Base-by-base conservation (phyloP, 2,113 vertebrate genomes). In the Nicator chloris region DNA sequence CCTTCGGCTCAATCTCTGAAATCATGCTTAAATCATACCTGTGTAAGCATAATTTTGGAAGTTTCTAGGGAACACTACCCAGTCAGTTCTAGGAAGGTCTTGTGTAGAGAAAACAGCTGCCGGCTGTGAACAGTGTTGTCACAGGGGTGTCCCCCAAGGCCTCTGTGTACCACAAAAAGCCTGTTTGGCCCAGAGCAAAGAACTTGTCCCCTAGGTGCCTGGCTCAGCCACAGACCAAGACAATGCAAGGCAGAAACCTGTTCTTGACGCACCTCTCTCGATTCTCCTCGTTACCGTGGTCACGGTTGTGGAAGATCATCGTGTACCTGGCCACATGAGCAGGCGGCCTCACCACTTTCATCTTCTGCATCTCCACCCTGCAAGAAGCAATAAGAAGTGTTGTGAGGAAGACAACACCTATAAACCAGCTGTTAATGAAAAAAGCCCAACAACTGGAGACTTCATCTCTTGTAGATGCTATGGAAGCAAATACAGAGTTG, bases 231-330 rank as follows among this genome's bases (percentile, higher is more conserved):
- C 24, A 20, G 10, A 15, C 27, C 20, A 56, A 64, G 28, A 22
- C 22, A 27, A 7, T 5, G 6, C 3, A 4, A 75, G 56, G 28
- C 7, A 14, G 24, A 68, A 70, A 3, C 4, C 39, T 18, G 11
- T 27, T 28, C 31, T 31, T 61, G n/a, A 97, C 98, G 97, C 27
- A 99, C 99, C 99, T 98, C 86, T 98, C 97, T 83, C 68, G 64
- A 44, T 99, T 99, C 66, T 98, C 97, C 92, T 99, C 98, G 7
- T 99, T 99, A 57, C 99, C 99, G 1, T 64, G 96, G 97, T 99
- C 99, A 66, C 99, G 97, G 24, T 98, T 98, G 86, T 99, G 99
- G 88, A 99, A 99, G 92, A 99, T 98, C 99, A 99, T 99, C 0
- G 99, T 99, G 49, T 99, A 99, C 86, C 98, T 98, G 59, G 98